A percentile compares a stretch with the other conserved stretches of the same genome.
Conservation (phyloP, 1,140 invertebrate species). For the Drosophila erecta region DNA sequence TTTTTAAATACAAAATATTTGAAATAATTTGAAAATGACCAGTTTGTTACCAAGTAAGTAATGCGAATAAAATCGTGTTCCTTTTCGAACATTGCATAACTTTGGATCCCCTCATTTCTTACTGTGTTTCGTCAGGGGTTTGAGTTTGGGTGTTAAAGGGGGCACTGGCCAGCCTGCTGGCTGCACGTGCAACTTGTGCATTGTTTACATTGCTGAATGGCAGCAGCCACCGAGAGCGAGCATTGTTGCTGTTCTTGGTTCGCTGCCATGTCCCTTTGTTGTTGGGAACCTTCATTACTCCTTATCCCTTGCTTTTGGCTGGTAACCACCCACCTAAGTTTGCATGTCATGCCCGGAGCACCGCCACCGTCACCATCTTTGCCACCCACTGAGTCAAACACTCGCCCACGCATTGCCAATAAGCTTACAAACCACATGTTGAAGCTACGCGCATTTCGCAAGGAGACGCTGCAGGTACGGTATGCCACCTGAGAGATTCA, state of each 20-base stretch:
- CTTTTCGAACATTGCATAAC: too few relatives aligned
- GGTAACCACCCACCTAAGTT: conserved; percentile 48
- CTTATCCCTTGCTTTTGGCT: conserved; percentile 6
- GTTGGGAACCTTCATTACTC: conserved; percentile 27
- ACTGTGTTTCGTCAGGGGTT: conserved; percentile 11
- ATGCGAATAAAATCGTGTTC: too few relatives aligned
- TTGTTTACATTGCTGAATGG: conserved; percentile 72
- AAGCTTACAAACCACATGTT: conserved; percentile 72
- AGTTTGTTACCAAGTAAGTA: too few relatives aligned
- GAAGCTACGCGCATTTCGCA: conserved; percentile 75
- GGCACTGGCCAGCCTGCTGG: conserved; percentile 28
- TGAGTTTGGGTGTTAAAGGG: not conserved
- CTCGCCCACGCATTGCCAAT: conserved; percentile 50
- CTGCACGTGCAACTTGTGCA: conserved; percentile 78
- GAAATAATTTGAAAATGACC: too few relatives aligned
- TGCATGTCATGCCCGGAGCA: conserved; percentile 51
- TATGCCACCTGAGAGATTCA: conserved; percentile 62
- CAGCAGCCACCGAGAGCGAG: conserved; percentile 25
- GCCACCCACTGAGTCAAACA: conserved; percentile 14
- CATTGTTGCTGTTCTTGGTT: conserved; percentile 35
- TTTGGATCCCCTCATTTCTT: conserved; percentile 1
- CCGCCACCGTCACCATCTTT: not conserved
- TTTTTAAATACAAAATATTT: too few relatives aligned
- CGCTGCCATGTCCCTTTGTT: conserved; percentile 21
- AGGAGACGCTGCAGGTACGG: conserved; percentile 28